Evolutionary conservation across 1,140 invertebrate species (phyloP).

Genomic region (Lepidostoma basale): DNA sequence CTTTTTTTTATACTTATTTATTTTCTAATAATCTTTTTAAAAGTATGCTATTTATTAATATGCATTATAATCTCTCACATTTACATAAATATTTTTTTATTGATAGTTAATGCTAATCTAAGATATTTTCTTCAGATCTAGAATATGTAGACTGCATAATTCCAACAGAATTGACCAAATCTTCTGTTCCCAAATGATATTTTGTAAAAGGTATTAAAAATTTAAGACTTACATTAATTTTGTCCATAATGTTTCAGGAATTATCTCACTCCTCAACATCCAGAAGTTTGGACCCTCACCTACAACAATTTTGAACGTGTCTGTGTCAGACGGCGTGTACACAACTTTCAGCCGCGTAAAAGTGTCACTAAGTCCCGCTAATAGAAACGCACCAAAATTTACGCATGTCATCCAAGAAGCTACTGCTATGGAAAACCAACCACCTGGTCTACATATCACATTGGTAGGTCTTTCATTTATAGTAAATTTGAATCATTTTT

Average conservation of each 20-base stretch:
- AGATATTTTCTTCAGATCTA: no score
- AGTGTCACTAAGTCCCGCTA: constrained; percentile 81
- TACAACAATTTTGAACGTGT: constrained; percentile 79
- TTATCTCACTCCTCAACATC: constrained; percentile 66
- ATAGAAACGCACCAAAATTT: constrained; percentile 81
- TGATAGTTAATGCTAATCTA: no score
- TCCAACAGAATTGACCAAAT: no score
- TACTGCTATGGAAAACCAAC: constrained; percentile 79
- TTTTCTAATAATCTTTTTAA: no score
- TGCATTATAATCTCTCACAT: no score
- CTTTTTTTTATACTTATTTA: no score
- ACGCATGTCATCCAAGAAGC: constrained; percentile 76
- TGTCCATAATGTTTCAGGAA: constrained; percentile 53
- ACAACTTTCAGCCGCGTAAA: constrained; percentile 82
- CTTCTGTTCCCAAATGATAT: no score
- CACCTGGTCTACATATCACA: constrained; percentile 74
- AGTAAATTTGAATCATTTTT: not conserved
- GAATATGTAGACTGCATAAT: no score
- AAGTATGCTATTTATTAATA: no score
- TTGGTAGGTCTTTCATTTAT: constrained; percentile 52
- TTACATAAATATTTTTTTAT: no score
- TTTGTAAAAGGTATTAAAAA: no score
- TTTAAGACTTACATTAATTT: no score
- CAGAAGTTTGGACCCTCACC: constrained; percentile 60
- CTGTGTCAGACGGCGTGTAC: constrained; percentile 90